Percentiles rank a stretch among this genome's conserved stretches.
Conservation (phyloP, 2,113 vertebrate genomes). For the human (Homo sapiens) region GRCh38 chr21:6086001-6086500, state of each 20-base stretch:
- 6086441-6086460: not conserved
- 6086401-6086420: not conserved
- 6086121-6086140: fast-evolving
- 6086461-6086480: fast-evolving
- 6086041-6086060: not conserved
- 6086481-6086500: fast-evolving
- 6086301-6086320: not conserved
- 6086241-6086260: not conserved
- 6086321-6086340: not conserved
- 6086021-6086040: not conserved
- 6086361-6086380: fast-evolving
- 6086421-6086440: too few species aligned
- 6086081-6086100: not conserved
- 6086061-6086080: fast-evolving
- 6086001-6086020: not conserved
- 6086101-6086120: not conserved
- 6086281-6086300: not conserved
- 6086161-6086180: not conserved
- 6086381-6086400: fast-evolving
- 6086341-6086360: not conserved
- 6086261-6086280: fast-evolving
- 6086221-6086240: not conserved
- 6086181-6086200: not conserved
- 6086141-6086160: not conserved
- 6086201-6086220: not conserved